Conservation (phyloP, 2,888 invertebrate genomes). For the Caenorhabditis virilis region DNA sequence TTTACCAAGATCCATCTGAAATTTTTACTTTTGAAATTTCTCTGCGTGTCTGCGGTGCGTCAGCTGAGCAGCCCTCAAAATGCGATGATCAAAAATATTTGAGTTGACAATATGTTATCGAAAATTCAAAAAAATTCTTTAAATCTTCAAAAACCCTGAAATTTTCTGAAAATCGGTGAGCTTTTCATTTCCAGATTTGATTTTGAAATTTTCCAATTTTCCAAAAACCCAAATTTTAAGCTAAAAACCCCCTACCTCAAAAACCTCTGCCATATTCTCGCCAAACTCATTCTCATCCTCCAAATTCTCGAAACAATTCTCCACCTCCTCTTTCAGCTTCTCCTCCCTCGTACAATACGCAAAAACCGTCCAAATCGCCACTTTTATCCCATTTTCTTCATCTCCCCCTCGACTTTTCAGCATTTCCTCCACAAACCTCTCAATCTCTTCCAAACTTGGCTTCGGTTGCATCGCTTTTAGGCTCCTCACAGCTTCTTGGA, state of each 20-base stretch:
- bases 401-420: too few species aligned
- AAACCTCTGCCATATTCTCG: too few species aligned
- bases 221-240: background rate
- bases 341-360: background rate
- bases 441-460: too few species aligned
- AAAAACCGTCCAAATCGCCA: too few species aligned
- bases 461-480: too few species aligned
- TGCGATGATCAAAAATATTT: too few species aligned
- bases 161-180: background rate
- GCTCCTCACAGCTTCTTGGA: too few species aligned
- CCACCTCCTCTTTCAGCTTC: constrained; percentile 5
- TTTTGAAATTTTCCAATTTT: background rate
- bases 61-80: too few species aligned
- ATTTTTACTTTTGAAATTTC: too few species aligned
- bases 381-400: background rate
- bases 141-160: background rate
- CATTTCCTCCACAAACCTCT: too few species aligned
- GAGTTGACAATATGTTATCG: background rate
- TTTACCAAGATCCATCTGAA: too few species aligned
- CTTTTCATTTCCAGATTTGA: background rate
- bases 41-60: background rate
- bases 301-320: constrained; percentile 15
- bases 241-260: constrained; percentile 8
- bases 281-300: constrained; percentile 14
- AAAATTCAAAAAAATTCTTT: background rate